Evolutionary conservation across 2,797 vertebrate species (phyloP), one percentile per base, ranked within the genome.

Genomic region (Odontamblyopus rebecca): DNA sequence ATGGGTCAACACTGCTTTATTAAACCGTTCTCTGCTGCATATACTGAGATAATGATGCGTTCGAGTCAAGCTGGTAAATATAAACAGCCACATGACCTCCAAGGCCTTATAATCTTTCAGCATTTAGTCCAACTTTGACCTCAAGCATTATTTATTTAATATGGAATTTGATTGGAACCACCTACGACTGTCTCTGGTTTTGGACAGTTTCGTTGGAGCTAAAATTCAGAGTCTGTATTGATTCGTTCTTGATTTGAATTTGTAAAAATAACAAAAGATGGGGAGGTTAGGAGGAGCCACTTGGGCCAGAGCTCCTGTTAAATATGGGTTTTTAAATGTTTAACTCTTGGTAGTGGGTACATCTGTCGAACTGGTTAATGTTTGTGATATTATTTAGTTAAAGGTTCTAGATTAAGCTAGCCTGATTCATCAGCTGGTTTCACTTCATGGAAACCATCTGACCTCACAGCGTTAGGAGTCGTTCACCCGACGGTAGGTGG

Each of bases 61-160:
- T 32, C 29, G 15, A 61, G 59, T 61, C 59, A 32, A 61, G 59
- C 13, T 32, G 61, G 61, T 62, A 62, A 62, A 62, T 62, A 62
- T 62, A 62, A 62, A 62, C 61, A 62, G 32, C 61, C 19, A 13
- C 8, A 9, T 32, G 19, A 62, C 61, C 61, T 19, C 30, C 2
- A 3, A n/a, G 32, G 41, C 32, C 61, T 38, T 23, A 38, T 41
- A 38, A 62, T 62, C 61, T 62, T 30, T n/a, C 2, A n/a, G 32
- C 61, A 41, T n/a, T 38, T 35, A 13, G 61, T 38, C 30, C 7
- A 61, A 62, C 8, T 38, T 38, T 62, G 19, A 62, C 61, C 61
- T 8, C 6, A 3, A 4, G 30, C 60, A n/a, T 38, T 9, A 62
- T 35, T 62, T 62, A 38, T 62, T 62, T 41, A 62, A 62, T 5